Base-by-base conservation (phyloP, 1,140 invertebrate genomes). In the Acyrthosiphon pisum region DNA sequence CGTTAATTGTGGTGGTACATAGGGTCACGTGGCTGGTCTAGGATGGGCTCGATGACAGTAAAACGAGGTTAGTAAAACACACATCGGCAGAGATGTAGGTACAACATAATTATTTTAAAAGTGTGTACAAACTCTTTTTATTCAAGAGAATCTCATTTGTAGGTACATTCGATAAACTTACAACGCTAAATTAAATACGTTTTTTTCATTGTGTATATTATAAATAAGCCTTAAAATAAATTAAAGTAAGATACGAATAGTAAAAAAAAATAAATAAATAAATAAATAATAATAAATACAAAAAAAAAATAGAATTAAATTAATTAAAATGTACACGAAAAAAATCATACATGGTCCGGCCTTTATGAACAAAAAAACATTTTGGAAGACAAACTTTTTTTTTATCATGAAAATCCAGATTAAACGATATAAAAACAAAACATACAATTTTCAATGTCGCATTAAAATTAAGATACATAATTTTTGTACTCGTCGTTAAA, bases 171-270 rank as follows among this genome's bases (percentile, higher is more conserved):
- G 81, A 56, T 93, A 86, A 41, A 93, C 81, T 93, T 93, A 93
- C 81, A 93, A 93, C 48, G 26, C 91, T 93, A 93, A 93, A 84
- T 93, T 86, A 48, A 53, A 93, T 93, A 86, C 8, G 44, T 86
- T 84, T 53, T 93, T 53, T 91, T 53, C 44, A 86, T 53, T 81
- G 91, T 93, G 91, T 93, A 83, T 68, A 56, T 46, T 92, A 93
- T 93, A 93, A 93, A 93, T 93, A 93, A 93, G 91, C 81, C 91
- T 93, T 93, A 93, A 56, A n/a, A 93, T 93, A 93, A 93, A 93
- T 93, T 86, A 93, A 93, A 93, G 48, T 93, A 93, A 86, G 81
- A 93, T 93, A 93, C 41, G 44, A 46, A 50, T 93, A 93, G 44
- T 68, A 86, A 93, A 93, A 93, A 68, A 60, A 90, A 90, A 90